Percentiles rank a stretch among this genome's conserved stretches.
Evolutionary conservation across 2,113 vertebrate genomes (phyloP).

Genomic region (Megalops atlanticus): DNA sequence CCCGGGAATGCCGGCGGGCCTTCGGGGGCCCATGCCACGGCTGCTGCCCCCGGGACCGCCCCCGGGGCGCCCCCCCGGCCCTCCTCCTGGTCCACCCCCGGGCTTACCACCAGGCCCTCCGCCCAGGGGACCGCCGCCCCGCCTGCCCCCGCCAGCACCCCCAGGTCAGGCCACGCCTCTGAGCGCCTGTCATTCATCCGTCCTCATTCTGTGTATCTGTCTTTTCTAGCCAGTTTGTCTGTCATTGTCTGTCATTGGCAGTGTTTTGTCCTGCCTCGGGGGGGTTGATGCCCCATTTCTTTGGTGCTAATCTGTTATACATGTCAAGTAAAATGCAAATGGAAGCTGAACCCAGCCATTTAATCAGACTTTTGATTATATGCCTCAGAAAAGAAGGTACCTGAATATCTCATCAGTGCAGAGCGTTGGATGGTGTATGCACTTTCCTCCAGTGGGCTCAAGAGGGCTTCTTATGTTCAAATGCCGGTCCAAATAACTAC

Average conservation of each 20-base stretch:
- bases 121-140: conserved; percentile 91
- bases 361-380: background rate
- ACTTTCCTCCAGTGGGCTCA: too few species aligned
- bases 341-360: background rate
- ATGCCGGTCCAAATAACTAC: too few species aligned
- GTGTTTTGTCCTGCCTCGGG: too few species aligned
- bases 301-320: too few species aligned
- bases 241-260: too few species aligned
- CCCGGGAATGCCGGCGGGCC: conserved; percentile 84
- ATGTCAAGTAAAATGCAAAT: background rate
- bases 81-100: conserved; percentile 90
- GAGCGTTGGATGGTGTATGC: too few species aligned
- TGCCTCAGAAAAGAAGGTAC: background rate
- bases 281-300: too few species aligned
- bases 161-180: conserved; percentile 77
- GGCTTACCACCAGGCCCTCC: conserved; percentile 94
- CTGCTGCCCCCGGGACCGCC: conserved; percentile 93
- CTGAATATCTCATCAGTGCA: too few species aligned
- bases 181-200: background rate
- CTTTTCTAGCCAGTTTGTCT: background rate
- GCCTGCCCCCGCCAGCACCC: conserved; percentile 89
- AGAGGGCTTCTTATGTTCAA: too few species aligned
- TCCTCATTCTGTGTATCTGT: too few species aligned
- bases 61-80: conserved; percentile 90
- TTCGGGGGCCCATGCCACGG: conserved; percentile 89